Base-by-base conservation (phyloP, 2,113 vertebrate genomes). In the Puffinus mauretanicus region DNA sequence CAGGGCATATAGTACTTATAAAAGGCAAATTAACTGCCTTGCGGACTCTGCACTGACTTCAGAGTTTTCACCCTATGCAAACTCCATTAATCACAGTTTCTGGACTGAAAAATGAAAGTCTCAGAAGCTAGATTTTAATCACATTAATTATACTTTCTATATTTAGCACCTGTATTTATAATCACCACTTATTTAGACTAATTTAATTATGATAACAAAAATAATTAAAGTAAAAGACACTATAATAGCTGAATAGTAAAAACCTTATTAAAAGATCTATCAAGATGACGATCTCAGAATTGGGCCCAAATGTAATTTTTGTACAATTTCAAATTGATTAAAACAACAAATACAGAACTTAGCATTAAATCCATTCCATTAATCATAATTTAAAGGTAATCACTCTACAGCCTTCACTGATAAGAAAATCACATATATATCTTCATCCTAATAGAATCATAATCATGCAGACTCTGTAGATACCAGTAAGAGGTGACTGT, bases 61-160 rank as follows among this genome's bases (percentile, higher is more conserved):
- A 85, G 36, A 16, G 24, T 81, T 72, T 78, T 94, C 27, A 88
- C 42, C 13, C 13, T 62, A 11, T 36, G 11, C 27, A 91, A 86
- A 90, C 34, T 65, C 40, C 34, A 81, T 88, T 86, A 96, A 86
- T 91, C 47, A 73, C 20, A 38, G 17, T 65, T 92, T 82, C 75
- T 82, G 19, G 29, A 61, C 21, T 83, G 80, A 92, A 96, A 93
- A 89, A 81, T 64, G 47, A 80, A 90, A 94, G n/a, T 66, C 65
- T 69, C 26, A 86, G 80, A 72, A 93, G 27, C 40, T 46, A 70
- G 46, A 82, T 81, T 91, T 88, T 88, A 84, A 95, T 94, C 61
- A 84, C 32, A 49, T 72, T 76, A 86, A 94, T 94, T 90, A 51
- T 21, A 61, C 16, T 32, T 81, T 91, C 49, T 86, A 42, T 93